Conservation (phyloP, 1,140 invertebrate species). For the Drosophila repletoides region DNA sequence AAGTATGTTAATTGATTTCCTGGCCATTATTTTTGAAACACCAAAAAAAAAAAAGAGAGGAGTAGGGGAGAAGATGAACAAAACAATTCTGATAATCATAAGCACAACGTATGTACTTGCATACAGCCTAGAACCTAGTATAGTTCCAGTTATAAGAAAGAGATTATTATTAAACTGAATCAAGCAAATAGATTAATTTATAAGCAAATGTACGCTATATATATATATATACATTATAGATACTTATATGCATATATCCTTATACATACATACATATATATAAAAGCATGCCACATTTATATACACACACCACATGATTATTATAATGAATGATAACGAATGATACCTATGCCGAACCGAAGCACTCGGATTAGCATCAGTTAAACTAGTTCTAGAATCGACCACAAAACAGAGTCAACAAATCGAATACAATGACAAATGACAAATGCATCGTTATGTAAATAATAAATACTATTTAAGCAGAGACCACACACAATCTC, state of each 20-base stretch:
- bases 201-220: constrained; percentile 55
- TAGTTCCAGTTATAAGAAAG: constrained; percentile 32
- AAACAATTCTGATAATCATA: constrained; percentile 72
- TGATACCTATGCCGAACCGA: neutral
- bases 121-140: constrained; percentile 48
- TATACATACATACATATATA: constrained; percentile 49
- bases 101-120: constrained; percentile 57
- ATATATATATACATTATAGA: constrained; percentile 35
- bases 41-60: constrained; percentile 24
- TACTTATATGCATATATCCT: constrained; percentile 36
- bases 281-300: constrained; percentile 27
- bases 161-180: constrained; percentile 42
- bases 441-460: constrained; percentile 42
- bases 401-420: constrained; percentile 54
- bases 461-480: constrained; percentile 27
- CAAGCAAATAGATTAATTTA: constrained; percentile 62
- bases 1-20: constrained; percentile 29
- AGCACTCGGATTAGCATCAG: constrained; percentile 36
- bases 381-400: constrained; percentile 65
- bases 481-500: constrained; percentile 22
- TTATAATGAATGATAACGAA: constrained; percentile 5
- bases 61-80: constrained; percentile 30
- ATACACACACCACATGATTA: constrained; percentile 31
- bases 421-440: constrained; percentile 56
- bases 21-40: constrained; percentile 28